These are phyloP conservation scores for Zaprionus capensis DNA, from an alignment of 1,140 invertebrate species.

Conservation along the genomic window DNA sequence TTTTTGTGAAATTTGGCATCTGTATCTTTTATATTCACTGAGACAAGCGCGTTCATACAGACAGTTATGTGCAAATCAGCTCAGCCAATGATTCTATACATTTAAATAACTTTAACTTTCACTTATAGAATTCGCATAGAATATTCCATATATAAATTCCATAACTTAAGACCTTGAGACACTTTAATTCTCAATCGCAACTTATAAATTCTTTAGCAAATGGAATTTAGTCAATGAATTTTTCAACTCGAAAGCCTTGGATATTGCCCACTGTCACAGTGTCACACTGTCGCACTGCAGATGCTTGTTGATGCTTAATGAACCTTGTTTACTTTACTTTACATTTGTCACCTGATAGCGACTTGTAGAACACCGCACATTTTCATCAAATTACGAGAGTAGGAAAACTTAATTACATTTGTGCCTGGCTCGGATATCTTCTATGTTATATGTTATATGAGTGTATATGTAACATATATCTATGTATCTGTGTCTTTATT, in stretches of 20 bases:
- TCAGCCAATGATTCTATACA: background rate
- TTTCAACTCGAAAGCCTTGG: background rate
- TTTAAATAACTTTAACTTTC: too few relatives aligned
- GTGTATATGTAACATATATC: background rate
- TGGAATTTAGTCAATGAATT: too few relatives aligned
- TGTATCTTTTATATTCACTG: background rate
- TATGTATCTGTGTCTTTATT: background rate
- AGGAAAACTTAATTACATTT: slow-evolving; percentile 36
- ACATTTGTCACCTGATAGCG: slow-evolving; percentile 13
- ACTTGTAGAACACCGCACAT: slow-evolving; percentile 22
- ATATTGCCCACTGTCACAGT: background rate
- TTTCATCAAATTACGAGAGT: slow-evolving; percentile 31
- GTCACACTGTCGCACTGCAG: slow-evolving; percentile 1
- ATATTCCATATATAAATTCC: too few relatives aligned
- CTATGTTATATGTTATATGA: background rate
- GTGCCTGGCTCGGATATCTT: slow-evolving; percentile 1
- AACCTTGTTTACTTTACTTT: slow-evolving; percentile 12
- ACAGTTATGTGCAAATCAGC: background rate
- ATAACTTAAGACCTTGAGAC: too few relatives aligned
- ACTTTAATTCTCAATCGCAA: too few relatives aligned
- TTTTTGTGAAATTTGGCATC: background rate
- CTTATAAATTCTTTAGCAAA: too few relatives aligned
- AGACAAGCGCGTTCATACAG: background rate
- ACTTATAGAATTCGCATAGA: too few relatives aligned
- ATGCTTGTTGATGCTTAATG: slow-evolving; percentile 7